A percentile compares a stretch with the other conserved stretches of the same genome.
phyloP scores from a whole-genome alignment of 1,140 invertebrate genomes.

The Eueides isabella region DNA sequence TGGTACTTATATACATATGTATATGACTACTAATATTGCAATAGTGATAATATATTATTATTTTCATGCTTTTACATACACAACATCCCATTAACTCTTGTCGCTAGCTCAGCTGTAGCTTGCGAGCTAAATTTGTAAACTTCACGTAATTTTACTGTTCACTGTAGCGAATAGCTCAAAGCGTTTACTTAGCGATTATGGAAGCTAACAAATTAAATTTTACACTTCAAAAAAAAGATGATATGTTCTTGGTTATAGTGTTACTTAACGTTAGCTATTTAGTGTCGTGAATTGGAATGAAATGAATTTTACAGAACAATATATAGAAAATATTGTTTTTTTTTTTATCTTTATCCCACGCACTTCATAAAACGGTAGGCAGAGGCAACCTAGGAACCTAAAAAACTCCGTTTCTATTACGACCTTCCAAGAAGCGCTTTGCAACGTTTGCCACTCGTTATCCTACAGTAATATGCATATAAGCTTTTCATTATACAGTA shows the following conservation, averaged over 20 bases:
- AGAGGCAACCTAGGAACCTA: too few species aligned
- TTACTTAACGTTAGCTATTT: neutral
- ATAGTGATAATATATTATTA: neutral
- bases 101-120: constrained; percentile 36
- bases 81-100: constrained; percentile 44
- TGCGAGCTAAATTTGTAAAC: constrained; percentile 13
- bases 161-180: constrained; percentile 36
- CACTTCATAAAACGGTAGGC: too few species aligned
- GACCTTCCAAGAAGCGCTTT: too few species aligned
- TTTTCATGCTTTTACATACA: neutral
- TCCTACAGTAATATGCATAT: too few species aligned
- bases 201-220: constrained; percentile 30
- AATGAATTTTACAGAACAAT: too few species aligned
- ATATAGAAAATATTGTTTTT: too few species aligned
- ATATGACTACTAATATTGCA: too few species aligned
- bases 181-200: constrained; percentile 39
- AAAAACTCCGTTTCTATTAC: too few species aligned
- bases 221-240: constrained; percentile 10
- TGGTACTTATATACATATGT: too few species aligned
- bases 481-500: too few species aligned
- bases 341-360: too few species aligned
- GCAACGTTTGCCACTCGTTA: too few species aligned
- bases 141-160: constrained; percentile 37
- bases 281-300: neutral
- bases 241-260: neutral